Conservation (phyloP, 2,797 vertebrate species). For the Sphaeramia orbicularis region DNA sequence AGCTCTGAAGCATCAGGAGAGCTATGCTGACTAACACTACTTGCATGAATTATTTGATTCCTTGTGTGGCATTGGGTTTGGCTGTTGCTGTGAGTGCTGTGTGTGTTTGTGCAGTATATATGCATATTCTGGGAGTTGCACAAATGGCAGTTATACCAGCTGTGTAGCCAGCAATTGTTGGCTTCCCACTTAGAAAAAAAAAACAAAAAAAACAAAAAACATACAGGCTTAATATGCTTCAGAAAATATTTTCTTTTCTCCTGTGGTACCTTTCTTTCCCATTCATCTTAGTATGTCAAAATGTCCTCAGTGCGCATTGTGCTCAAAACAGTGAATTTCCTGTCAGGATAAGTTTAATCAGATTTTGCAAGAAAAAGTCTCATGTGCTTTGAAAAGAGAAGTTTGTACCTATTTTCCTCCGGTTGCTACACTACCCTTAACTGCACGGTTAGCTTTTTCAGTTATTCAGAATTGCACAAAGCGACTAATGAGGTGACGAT, state of each 20-base stretch:
- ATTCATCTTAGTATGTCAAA: slow-evolving; percentile 18
- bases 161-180: slow-evolving; percentile 11
- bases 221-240: no score
- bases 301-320: neutral
- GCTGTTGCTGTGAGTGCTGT: slow-evolving; percentile 27
- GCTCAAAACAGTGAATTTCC: neutral
- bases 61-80: slow-evolving; percentile 15
- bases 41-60: slow-evolving; percentile 32
- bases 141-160: slow-evolving; percentile 9
- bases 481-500: slow-evolving; percentile 23
- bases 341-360: slow-evolving; percentile 14
- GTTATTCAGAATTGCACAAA: slow-evolving; percentile 26
- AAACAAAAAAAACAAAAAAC: no score
- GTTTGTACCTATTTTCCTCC: slow-evolving; percentile 10
- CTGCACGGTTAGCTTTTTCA: slow-evolving; percentile 13
- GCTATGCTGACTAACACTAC: slow-evolving; percentile 38
- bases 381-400: neutral
- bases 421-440: neutral
- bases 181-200: neutral
- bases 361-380: slow-evolving; percentile 6
- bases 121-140: slow-evolving; percentile 17
- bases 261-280: neutral
- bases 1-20: slow-evolving; percentile 28
- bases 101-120: neutral
- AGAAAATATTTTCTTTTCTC: slow-evolving; percentile 1